Conservation (phyloP, 2,797 vertebrate genomes). For the Schizopygopsis malacanthus region DNA sequence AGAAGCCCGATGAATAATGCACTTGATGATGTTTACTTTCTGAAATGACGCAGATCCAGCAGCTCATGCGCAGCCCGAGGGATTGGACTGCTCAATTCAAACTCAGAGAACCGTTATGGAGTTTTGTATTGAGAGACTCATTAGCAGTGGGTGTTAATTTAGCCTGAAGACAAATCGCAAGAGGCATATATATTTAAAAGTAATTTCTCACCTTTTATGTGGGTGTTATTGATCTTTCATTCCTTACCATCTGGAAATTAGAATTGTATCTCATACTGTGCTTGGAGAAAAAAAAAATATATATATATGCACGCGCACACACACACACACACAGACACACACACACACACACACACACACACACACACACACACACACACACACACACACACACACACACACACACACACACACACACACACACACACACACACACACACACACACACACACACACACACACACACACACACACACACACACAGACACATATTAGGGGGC, state of each 20-base stretch:
- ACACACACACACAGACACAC: too few relatives aligned
- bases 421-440: too few relatives aligned
- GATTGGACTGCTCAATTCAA: conserved; percentile 29
- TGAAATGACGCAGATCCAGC: conserved; percentile 67
- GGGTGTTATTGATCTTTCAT: conserved; percentile 2
- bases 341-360: too few relatives aligned
- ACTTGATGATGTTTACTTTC: conserved; percentile 78
- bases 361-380: too few relatives aligned
- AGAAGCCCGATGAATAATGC: conserved; percentile 73
- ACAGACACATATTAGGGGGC: too few relatives aligned
- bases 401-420: too few relatives aligned
- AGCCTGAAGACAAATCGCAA: conserved; percentile 58
- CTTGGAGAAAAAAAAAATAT: too few relatives aligned
- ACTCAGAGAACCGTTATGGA: conserved; percentile 31
- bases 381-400: too few relatives aligned
- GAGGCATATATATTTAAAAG: conserved; percentile 68
- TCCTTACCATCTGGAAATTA: conserved; percentile 2
- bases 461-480: too few relatives aligned
- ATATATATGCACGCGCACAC: background rate
- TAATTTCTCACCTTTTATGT: conserved; percentile 7
- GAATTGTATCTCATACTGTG: background rate
- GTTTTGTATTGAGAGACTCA: conserved; percentile 42
- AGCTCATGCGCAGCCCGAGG: conserved; percentile 56
- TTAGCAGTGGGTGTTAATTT: conserved; percentile 60
- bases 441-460: too few relatives aligned